Evolutionary conservation across 1,140 invertebrate genomes (phyloP).

Genomic region (fruit fly (Drosophila melanogaster)): Release_6_plus_ISO1_MT NT_033779.5:8694501-8695000

Average conservation of each 20-base stretch:
- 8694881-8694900: no score
- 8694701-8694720: neutral
- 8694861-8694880: no score
- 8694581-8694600: constrained; percentile 4
- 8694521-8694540: constrained; percentile 37
- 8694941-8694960: neutral
- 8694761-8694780: no score
- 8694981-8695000: constrained; percentile 35
- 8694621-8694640: constrained; percentile 63
- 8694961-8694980: constrained; percentile 1
- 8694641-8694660: constrained; percentile 45
- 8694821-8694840: no score
- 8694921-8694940: neutral
- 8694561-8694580: constrained; percentile 40
- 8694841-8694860: no score
- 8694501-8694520: constrained; percentile 39
- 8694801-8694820: no score
- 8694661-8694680: constrained; percentile 4
- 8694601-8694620: neutral
- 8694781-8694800: no score
- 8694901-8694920: no score
- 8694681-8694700: neutral
- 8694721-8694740: no score
- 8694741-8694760: no score
- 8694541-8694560: constrained; percentile 36